Evolutionary conservation across 2,797 vertebrate species (phyloP).

Genomic region (Crenuchus spilurus): DNA sequence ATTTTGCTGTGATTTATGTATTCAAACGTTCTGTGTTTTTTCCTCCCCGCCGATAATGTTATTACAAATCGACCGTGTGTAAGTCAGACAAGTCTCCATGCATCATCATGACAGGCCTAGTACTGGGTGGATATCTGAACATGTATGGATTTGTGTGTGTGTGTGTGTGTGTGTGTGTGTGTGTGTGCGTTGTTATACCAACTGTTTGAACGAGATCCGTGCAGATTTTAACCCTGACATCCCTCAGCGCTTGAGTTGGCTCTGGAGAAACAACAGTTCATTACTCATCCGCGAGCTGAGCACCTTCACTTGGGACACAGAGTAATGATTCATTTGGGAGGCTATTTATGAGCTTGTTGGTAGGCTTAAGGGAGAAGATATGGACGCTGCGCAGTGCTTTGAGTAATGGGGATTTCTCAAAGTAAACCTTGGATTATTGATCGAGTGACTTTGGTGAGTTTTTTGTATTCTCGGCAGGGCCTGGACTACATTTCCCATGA

Average conservation of each 20-base stretch:
- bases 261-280: background rate
- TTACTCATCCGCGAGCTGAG: conserved; percentile 10
- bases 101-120: conserved; percentile 69
- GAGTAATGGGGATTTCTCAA: background rate
- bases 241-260: conserved; percentile 56
- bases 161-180: conserved; percentile 44
- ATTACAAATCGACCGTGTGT: conserved; percentile 65
- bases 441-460: background rate
- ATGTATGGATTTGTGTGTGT: conserved; percentile 21
- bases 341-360: conserved; percentile 2
- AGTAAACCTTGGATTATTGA: background rate
- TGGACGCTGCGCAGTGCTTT: background rate
- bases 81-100: conserved; percentile 52
- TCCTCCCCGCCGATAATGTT: conserved; percentile 63
- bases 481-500: background rate
- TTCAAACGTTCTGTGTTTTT: conserved; percentile 45
- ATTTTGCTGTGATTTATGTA: conserved; percentile 39
- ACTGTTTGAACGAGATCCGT: conserved; percentile 58
- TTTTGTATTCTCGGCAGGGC: background rate
- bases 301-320: background rate
- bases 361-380: background rate
- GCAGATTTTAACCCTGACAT: conserved; percentile 52
- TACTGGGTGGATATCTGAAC: conserved; percentile 39
- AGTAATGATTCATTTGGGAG: background rate
- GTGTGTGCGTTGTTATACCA: conserved; percentile 54